Evolutionary conservation across 2,888 invertebrate genomes (phyloP).

Genomic region (Rosalia funebris): DNA sequence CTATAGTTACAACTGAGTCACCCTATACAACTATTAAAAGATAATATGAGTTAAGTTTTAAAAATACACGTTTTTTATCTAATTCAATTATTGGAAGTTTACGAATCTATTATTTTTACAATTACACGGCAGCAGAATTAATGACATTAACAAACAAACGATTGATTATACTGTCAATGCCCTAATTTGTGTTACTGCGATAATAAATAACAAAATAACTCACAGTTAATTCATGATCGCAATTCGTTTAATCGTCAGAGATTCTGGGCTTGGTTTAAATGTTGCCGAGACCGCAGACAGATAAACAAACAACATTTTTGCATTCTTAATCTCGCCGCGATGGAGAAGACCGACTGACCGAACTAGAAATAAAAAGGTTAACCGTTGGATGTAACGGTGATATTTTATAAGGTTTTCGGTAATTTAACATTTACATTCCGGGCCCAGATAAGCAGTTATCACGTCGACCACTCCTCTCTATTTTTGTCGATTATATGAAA

Average conservation of each 20-base stretch:
- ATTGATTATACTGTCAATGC: no score
- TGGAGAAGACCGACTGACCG: conserved; percentile 13
- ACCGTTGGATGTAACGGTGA: conserved; percentile 19
- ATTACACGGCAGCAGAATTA: no score
- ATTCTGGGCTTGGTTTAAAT: conserved; percentile 2
- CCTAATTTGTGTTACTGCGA: background rate
- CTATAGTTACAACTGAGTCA: no score
- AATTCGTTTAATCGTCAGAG: background rate
- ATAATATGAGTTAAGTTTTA: no score
- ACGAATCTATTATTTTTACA: no score
- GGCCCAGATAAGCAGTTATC: background rate
- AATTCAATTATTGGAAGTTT: no score
- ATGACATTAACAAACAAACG: no score
- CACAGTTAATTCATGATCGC: background rate
- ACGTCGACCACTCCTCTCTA: conserved; percentile 1
- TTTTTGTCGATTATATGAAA: no score
- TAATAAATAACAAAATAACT: background rate
- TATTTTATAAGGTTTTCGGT: conserved; percentile 5
- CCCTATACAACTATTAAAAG: no score
- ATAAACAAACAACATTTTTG: background rate
- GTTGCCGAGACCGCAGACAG: background rate
- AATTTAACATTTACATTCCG: conserved; percentile 6
- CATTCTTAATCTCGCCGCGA: conserved; percentile 1
- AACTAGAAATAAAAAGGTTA: conserved; percentile 1
- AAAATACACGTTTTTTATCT: no score